Conservation (phyloP, 2,888 invertebrate species). For the Ochlodes sylvanus region DNA sequence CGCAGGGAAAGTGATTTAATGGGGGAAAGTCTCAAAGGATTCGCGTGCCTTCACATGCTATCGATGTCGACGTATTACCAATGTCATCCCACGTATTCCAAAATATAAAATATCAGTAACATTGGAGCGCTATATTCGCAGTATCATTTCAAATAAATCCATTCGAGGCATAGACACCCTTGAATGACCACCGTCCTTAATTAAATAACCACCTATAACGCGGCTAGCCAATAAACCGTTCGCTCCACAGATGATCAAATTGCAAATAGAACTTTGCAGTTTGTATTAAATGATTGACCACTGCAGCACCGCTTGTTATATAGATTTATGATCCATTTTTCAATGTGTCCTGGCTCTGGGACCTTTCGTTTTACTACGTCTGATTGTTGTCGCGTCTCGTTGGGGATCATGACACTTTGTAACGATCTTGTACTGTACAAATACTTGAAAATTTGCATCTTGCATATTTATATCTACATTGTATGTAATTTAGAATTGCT, state of each 20-base stretch:
- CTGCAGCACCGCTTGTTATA: conserved; percentile 72
- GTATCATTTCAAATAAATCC: conserved; percentile 11
- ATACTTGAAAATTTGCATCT: neutral
- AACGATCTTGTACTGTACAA: conserved; percentile 11
- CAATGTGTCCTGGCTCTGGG: conserved; percentile 28
- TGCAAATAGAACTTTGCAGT: conserved; percentile 74
- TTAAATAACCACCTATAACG: conserved; percentile 61
- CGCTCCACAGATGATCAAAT: conserved; percentile 61
- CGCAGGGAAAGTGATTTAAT: conserved; percentile 78
- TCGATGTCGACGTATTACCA: conserved; percentile 38
- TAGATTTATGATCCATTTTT: conserved; percentile 60
- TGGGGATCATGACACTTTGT: conserved; percentile 17
- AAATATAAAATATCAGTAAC: neutral
- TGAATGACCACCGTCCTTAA: conserved; percentile 46
- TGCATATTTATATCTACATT: neutral
- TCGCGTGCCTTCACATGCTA: conserved; percentile 65
- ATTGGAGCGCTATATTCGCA: conserved; percentile 5
- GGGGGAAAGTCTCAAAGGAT: conserved; percentile 79
- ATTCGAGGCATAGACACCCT: conserved; percentile 27
- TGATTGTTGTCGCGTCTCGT: conserved; percentile 11
- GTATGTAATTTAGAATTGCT: no score
- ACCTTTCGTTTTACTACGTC: conserved; percentile 9
- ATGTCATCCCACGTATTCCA: conserved; percentile 46
- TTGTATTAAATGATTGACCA: conserved; percentile 75
- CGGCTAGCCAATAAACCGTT: conserved; percentile 53